Base-by-base conservation (phyloP, 2,113 vertebrate genomes). In the Phasianus colchicus region DNA sequence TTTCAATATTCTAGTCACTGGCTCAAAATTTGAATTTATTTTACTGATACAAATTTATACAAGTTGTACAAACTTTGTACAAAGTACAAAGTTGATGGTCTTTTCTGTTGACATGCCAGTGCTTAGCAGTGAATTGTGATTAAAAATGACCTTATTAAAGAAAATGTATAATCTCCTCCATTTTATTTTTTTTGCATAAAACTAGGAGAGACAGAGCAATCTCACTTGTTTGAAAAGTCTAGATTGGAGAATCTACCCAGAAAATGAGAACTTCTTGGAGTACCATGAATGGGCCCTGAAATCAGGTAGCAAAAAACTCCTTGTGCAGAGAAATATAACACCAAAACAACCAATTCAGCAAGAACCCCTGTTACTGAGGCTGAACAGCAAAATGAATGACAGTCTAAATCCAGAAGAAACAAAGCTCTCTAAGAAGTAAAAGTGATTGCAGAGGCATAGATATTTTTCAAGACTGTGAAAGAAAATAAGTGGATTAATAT, bases 361-460 rank as follows among this genome's bases (percentile, higher is more conserved):
- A 73, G 88, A 96, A 58, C 55, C 60, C 64, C 79, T 88, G 52
- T 63, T 85, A 61, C 6, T 48, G 89, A 60, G 57, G 55, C 42
- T 21, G 17, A 95, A 64, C 43, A 86, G 75, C 45, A 91, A 29
- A 95, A 69, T 36, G 32, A 81, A 90, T 43, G 57, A 65, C 20
- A 77, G 32, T 29, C 82, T 70, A 73, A 92, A 89, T 14, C 52
- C 60, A 81, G 77, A 80, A 48, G 84, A 88, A 93, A 83, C n/a
- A 94, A 89, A 89, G 83, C 0, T 1, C 55, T 58, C 48, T 87
- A 60, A 70, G 84, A 91, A 91, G 63, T 7, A 66, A 72, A 89
- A 77, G 34, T 52, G 42, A 63, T 83, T 67, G 14, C 47, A 83
- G 52, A 83, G 10, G 10, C 40, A 81, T 32, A 8, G 45, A 29